Evolutionary conservation across 2,888 invertebrate species (phyloP).

Genomic region (Resseliella maxima): DNA sequence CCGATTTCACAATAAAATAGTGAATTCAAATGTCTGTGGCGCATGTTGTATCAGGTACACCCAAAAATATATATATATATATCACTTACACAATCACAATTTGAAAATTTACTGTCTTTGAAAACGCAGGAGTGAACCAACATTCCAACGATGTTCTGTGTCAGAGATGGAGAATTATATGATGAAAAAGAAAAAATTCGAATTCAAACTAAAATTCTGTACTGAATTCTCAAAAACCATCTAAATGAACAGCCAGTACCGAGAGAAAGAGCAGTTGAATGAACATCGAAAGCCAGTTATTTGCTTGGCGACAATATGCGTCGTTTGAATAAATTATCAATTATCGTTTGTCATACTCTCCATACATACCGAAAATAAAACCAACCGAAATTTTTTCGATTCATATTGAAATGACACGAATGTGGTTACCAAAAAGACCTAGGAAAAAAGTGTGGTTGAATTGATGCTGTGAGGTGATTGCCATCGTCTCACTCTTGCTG

Average conservation of each 20-base stretch:
- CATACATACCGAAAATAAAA: neutral
- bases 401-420: neutral
- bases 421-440: neutral
- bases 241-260: neutral
- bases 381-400: neutral
- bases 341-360: conserved; percentile 1
- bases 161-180: neutral
- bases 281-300: conserved; percentile 20
- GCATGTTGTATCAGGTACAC: conserved; percentile 10
- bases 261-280: neutral
- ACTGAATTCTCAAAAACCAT: neutral
- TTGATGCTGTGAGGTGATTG: neutral
- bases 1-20: conserved; percentile 5
- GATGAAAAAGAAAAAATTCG: neutral
- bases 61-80: too few species aligned
- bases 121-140: neutral
- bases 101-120: neutral
- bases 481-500: neutral
- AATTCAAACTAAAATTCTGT: neutral
- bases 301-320: conserved; percentile 37
- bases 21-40: neutral
- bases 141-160: neutral
- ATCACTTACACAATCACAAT: conserved; percentile 26
- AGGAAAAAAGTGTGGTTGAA: neutral
- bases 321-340: conserved; percentile 41